Conservation (phyloP, 2,888 invertebrate species). For the Lomographa bimaculata region DNA sequence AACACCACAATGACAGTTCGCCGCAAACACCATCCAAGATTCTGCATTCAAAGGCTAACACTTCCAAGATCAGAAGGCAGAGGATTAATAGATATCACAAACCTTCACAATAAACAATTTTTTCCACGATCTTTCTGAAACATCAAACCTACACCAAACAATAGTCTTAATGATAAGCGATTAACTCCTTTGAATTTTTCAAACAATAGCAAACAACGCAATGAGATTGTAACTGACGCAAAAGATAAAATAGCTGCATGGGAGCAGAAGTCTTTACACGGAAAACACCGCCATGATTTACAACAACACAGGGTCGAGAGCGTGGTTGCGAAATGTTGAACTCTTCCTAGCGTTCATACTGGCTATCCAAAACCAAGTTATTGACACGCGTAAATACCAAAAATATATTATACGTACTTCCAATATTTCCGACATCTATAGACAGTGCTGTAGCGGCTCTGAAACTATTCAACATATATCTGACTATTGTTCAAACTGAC, state of each 20-base stretch:
- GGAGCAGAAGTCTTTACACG: too few relatives aligned
- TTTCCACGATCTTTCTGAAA: background rate
- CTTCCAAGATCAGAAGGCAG: background rate
- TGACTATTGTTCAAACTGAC: background rate
- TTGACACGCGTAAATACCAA: constrained; percentile 17
- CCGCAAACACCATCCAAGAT: background rate
- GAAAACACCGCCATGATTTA: too few relatives aligned
- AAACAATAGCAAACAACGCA: background rate
- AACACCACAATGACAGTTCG: background rate
- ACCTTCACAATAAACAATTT: background rate
- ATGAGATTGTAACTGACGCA: background rate
- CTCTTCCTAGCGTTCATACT: constrained; percentile 31
- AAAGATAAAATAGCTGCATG: too few relatives aligned
- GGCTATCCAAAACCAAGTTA: constrained; percentile 47
- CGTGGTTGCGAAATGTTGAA: constrained; percentile 16
- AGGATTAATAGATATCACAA: background rate
- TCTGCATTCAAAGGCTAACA: constrained; percentile 14
- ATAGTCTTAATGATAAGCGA: background rate
- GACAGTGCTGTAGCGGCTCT: background rate
- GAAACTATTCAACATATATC: too few relatives aligned
- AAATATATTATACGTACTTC: background rate
- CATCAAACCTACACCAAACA: background rate
- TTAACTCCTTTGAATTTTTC: background rate
- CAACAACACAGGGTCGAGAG: constrained; percentile 25
- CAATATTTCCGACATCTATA: background rate